phyloP scores from a whole-genome alignment of 2,888 invertebrate species.

The Fragum sueziense region DNA sequence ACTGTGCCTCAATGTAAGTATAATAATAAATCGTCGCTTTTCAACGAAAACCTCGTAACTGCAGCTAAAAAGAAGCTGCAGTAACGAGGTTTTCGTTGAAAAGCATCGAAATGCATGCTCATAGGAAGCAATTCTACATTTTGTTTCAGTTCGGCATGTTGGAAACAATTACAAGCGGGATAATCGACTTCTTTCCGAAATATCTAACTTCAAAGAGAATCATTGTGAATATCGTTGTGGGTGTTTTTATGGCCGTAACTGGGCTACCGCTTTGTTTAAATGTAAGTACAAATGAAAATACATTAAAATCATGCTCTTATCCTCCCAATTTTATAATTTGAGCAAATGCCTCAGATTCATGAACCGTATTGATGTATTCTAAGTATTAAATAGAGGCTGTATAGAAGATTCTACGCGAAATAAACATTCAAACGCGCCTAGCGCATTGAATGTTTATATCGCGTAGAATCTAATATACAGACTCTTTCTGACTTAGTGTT shows the following conservation, averaged over 20 bases:
- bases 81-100: background rate
- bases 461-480: too few relatives aligned
- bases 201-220: conserved; percentile 32
- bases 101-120: background rate
- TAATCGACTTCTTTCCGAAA: conserved; percentile 48
- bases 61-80: background rate
- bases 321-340: background rate
- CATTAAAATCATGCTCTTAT: background rate
- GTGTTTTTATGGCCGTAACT: conserved; percentile 20
- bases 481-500: too few relatives aligned
- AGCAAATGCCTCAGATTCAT: background rate
- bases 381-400: too few relatives aligned
- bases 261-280: conserved; percentile 43
- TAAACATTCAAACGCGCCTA: background rate
- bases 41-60: background rate
- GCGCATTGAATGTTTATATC: too few relatives aligned
- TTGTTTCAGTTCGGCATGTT: conserved; percentile 51
- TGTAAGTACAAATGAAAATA: conserved; percentile 50
- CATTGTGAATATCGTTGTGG: conserved; percentile 40
- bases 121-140: background rate
- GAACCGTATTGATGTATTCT: background rate
- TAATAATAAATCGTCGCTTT: too few relatives aligned
- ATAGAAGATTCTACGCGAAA: too few relatives aligned
- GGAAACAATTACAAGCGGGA: conserved; percentile 48
- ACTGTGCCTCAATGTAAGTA: conserved; percentile 50